Evolutionary conservation across 2,888 invertebrate species (phyloP).

Genomic region (Lasioglossum zephyrum): DNA sequence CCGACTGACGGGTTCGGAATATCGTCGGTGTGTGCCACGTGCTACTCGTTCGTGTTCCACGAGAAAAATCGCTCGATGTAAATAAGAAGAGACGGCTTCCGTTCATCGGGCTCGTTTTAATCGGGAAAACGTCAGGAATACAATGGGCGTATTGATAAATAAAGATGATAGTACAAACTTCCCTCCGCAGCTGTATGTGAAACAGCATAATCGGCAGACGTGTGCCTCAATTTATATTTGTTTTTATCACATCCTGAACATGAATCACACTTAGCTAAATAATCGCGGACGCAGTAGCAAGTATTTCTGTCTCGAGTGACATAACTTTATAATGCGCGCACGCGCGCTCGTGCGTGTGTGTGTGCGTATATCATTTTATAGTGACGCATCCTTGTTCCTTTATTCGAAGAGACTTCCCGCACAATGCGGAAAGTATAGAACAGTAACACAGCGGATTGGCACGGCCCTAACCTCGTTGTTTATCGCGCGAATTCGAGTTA

Average conservation of each 20-base stretch:
- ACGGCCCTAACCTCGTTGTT: constrained; percentile 9
- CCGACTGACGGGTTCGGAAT: background rate
- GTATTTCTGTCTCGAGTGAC: background rate
- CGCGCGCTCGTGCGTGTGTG: background rate
- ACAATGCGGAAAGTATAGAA: background rate
- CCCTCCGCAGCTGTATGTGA: too few species aligned
- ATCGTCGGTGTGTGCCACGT: background rate
- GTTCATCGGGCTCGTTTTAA: too few species aligned
- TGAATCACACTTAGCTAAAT: background rate
- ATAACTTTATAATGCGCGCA: background rate
- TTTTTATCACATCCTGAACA: background rate
- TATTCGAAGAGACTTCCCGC: background rate
- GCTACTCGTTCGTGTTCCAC: background rate
- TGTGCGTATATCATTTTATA: background rate
- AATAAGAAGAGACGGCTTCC: background rate
- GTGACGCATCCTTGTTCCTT: background rate
- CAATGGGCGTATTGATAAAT: too few species aligned
- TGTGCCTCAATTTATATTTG: too few species aligned
- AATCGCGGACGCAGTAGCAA: background rate
- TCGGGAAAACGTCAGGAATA: too few species aligned
- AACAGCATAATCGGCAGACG: too few species aligned
- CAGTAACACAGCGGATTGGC: constrained; percentile 2
- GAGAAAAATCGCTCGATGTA: background rate
- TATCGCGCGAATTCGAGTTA: constrained; percentile 33
- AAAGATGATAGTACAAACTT: too few species aligned